Conservation (phyloP, 1,140 invertebrate species). For the Xylocopa sonorina region DNA sequence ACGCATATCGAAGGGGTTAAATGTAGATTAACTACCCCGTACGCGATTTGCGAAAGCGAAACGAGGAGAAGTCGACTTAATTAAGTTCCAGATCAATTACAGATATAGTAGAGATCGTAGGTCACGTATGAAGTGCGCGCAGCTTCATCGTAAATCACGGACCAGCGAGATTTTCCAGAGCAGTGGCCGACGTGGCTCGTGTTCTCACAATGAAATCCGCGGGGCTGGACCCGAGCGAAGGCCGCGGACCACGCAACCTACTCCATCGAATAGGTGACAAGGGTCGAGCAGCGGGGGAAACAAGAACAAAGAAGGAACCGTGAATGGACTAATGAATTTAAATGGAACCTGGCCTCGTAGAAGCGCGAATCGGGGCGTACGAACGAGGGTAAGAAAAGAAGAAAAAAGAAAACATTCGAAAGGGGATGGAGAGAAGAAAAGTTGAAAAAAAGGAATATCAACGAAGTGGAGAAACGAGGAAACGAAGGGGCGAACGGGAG, state of each 20-base stretch:
- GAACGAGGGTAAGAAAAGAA: background rate
- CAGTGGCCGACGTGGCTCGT: background rate
- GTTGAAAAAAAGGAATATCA: background rate
- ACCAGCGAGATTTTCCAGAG: background rate
- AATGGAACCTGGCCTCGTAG: conserved; percentile 29
- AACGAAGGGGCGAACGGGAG: background rate
- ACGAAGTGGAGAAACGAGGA: background rate
- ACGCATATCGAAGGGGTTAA: no score
- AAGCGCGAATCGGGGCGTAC: conserved; percentile 27
- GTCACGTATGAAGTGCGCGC: background rate
- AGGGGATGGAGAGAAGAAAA: background rate
- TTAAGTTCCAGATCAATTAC: no score
- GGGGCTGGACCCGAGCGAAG: background rate
- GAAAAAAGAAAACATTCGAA: background rate
- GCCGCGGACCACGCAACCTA: background rate
- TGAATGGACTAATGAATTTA: conserved; percentile 54
- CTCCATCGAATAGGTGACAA: conserved; percentile 34
- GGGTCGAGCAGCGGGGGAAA: conserved; percentile 18
- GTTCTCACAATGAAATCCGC: conserved; percentile 7
- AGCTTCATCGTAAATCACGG: conserved; percentile 1
- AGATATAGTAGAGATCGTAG: no score
- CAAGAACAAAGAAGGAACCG: conserved; percentile 46
- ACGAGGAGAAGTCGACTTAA: no score
- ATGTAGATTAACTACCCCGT: no score
- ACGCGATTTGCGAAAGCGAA: no score